A percentile compares a stretch with the other conserved stretches of the same genome.
phyloP scores from a whole-genome alignment of 2,888 invertebrate genomes.

The Caenorhabditis parvicauda region DNA sequence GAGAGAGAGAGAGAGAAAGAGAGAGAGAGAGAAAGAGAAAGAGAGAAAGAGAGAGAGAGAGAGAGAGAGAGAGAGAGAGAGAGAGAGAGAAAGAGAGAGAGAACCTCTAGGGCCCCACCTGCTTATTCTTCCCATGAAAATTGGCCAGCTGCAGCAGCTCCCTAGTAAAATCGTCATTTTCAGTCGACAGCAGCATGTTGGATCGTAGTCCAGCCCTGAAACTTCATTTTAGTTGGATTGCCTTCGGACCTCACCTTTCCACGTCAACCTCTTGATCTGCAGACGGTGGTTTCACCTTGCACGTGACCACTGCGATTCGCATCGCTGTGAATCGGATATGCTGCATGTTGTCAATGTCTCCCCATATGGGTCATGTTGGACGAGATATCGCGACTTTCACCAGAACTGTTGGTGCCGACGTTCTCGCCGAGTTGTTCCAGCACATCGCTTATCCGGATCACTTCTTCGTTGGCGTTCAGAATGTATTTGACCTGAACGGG shows the following conservation, averaged over 20 bases:
- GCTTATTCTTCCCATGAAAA: slow-evolving; percentile 53
- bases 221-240: slow-evolving; percentile 11
- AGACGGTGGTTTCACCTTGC: slow-evolving; percentile 61
- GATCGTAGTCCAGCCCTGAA: neutral
- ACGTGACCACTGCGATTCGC: slow-evolving; percentile 61
- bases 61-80: too few species aligned
- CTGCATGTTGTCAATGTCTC: slow-evolving; percentile 59
- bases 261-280: slow-evolving; percentile 33
- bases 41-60: too few species aligned
- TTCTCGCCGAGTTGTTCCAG: slow-evolving; percentile 38
- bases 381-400: slow-evolving; percentile 37
- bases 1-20: too few species aligned
- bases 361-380: slow-evolving; percentile 55
- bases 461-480: slow-evolving; percentile 45
- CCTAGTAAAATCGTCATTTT: slow-evolving; percentile 52
- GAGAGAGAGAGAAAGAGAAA: too few species aligned
- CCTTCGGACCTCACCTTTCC: neutral
- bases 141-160: slow-evolving; percentile 56
- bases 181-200: slow-evolving; percentile 4
- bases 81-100: too few species aligned
- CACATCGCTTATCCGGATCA: slow-evolving; percentile 49
- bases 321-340: slow-evolving; percentile 59
- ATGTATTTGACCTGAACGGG: slow-evolving; percentile 55
- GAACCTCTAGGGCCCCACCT: too few species aligned
- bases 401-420: slow-evolving; percentile 26